These are phyloP conservation scores for Nyctalus aviator DNA, from an alignment of 2,797 vertebrate species.

Conservation along the genomic window DNA sequence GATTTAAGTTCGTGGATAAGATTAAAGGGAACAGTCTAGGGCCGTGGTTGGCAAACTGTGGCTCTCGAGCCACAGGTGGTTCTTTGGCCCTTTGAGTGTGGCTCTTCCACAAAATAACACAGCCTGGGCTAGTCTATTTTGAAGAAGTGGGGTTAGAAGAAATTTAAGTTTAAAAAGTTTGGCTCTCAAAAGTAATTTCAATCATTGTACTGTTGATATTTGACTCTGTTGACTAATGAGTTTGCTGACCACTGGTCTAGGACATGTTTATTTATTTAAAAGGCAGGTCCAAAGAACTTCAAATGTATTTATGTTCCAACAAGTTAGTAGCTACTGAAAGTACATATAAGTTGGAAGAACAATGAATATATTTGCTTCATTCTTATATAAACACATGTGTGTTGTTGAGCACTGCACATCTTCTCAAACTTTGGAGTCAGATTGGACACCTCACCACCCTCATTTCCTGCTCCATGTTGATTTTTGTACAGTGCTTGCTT, in stretches of 20 bases:
- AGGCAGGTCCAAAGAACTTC: not conserved
- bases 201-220: no score
- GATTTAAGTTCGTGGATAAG: not conserved
- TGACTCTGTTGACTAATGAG: no score
- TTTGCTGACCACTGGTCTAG: no score
- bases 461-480: not conserved
- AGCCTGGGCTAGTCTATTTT: no score
- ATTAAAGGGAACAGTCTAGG: not conserved
- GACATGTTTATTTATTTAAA: slow-evolving; percentile 7
- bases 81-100: no score
- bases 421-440: not conserved
- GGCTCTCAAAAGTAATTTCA: no score
- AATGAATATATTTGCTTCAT: not conserved
- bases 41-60: not conserved
- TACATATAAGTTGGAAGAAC: not conserved
- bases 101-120: no score
- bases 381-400: not conserved
- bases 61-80: no score
- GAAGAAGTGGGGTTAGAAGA: no score
- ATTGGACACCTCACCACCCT: not conserved
- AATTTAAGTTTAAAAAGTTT: no score
- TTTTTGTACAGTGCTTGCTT: not conserved
- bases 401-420: not conserved
- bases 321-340: slow-evolving; percentile 15
- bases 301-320: not conserved